Evolutionary conservation across 2,888 invertebrate genomes (phyloP).

Genomic region (Heteropelma amictum): DNA sequence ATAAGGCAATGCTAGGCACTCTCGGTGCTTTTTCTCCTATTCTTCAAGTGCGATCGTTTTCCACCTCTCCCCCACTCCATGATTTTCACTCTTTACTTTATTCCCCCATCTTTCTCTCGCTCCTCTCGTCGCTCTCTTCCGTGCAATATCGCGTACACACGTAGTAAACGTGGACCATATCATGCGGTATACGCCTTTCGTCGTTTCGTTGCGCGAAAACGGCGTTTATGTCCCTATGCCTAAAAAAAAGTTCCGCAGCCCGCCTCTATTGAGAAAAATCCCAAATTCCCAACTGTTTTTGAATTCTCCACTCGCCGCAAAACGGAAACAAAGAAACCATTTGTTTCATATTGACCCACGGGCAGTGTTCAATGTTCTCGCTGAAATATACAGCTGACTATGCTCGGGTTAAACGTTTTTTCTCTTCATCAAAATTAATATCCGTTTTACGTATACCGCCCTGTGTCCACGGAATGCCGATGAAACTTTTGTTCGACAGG

Average conservation of each 20-base stretch:
- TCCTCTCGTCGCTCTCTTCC: neutral
- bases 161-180: conserved; percentile 3
- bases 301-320: neutral
- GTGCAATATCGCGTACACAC: neutral
- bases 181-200: conserved; percentile 6
- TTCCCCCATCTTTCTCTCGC: conserved; percentile 9
- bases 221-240: neutral
- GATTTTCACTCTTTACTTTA: conserved; percentile 16
- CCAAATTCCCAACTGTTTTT: neutral
- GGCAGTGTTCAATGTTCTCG: too few species aligned
- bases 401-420: too few species aligned
- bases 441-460: too few species aligned
- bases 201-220: conserved; percentile 21
- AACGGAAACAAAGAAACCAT: too few species aligned
- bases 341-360: too few species aligned
- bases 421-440: too few species aligned
- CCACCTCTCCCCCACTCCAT: conserved; percentile 52
- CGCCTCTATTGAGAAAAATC: too few species aligned
- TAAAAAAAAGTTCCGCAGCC: too few species aligned
- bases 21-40: conserved; percentile 36
- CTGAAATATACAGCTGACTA: too few species aligned
- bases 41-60: conserved; percentile 54
- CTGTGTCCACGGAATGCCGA: too few species aligned
- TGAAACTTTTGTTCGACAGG: too few species aligned
- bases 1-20: conserved; percentile 40